phyloP scores from a whole-genome alignment of 2,797 vertebrate species.

The Lophius americanus region DNA sequence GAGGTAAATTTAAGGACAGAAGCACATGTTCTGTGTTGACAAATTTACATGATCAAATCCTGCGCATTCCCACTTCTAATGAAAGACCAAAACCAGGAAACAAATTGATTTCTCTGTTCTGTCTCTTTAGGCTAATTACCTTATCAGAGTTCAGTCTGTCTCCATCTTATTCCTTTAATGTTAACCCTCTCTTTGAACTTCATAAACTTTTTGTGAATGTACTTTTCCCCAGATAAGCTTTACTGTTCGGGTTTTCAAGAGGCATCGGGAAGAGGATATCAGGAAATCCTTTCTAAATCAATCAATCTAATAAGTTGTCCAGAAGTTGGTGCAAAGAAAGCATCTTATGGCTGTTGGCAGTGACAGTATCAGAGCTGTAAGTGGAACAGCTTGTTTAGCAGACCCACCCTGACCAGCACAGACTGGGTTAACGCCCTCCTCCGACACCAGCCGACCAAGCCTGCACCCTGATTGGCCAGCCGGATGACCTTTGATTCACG shows the following conservation, averaged over 20 bases:
- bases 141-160: not conserved
- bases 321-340: slow-evolving; percentile 33
- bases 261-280: not conserved
- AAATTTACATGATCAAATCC: slow-evolving; percentile 40
- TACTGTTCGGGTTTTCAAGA: not conserved
- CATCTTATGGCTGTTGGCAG: slow-evolving; percentile 26
- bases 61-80: slow-evolving; percentile 21
- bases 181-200: no score
- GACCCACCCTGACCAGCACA: slow-evolving; percentile 78
- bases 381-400: slow-evolving; percentile 70
- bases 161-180: not conserved
- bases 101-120: slow-evolving; percentile 27
- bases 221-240: no score
- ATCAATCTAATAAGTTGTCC: slow-evolving; percentile 11
- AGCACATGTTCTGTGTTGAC: slow-evolving; percentile 35
- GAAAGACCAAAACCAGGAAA: slow-evolving; percentile 13
- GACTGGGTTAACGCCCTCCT: slow-evolving; percentile 68
- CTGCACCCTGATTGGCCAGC: slow-evolving; percentile 71
- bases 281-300: slow-evolving; percentile 2
- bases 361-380: slow-evolving; percentile 52
- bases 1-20: slow-evolving; percentile 19
- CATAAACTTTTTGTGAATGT: no score
- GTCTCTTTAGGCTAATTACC: slow-evolving; percentile 26
- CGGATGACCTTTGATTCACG: slow-evolving; percentile 77
- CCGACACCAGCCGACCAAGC: slow-evolving; percentile 55